These are phyloP conservation scores for Dromas ardeola DNA, from an alignment of 2,113 vertebrate genomes.

Conservation along the genomic window DNA sequence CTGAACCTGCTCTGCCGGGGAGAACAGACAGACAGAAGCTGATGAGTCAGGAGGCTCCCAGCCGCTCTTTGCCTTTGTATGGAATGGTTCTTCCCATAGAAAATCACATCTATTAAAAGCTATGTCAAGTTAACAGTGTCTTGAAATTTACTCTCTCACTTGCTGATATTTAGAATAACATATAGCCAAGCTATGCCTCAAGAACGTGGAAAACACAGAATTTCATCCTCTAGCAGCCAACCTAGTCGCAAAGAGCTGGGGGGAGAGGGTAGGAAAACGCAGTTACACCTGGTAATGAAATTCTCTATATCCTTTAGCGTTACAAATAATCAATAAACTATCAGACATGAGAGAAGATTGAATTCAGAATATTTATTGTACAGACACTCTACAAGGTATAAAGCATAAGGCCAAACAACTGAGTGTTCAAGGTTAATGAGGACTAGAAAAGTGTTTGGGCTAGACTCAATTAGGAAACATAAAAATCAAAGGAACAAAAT, in stretches of 20 bases:
- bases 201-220: not conserved
- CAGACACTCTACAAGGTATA: not conserved
- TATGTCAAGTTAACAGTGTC: not conserved
- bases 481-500: not conserved
- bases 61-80: not conserved
- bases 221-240: not conserved
- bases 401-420: not conserved
- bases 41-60: conserved; percentile 23
- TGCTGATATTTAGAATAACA: not conserved
- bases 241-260: not conserved
- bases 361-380: not conserved
- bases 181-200: not conserved
- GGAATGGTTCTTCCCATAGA: not conserved
- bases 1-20: not conserved
- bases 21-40: not conserved
- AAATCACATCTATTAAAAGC: conserved; percentile 7
- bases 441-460: not conserved
- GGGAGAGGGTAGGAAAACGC: not conserved
- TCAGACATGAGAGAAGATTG: not conserved
- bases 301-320: not conserved
- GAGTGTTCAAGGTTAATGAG: not conserved
- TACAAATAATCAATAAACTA: conserved; percentile 27
- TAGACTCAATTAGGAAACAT: not conserved
- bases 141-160: not conserved
- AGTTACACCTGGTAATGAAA: not conserved